Base-by-base conservation (phyloP, 1,140 invertebrate genomes). In the Drosophila ficusphila region DNA sequence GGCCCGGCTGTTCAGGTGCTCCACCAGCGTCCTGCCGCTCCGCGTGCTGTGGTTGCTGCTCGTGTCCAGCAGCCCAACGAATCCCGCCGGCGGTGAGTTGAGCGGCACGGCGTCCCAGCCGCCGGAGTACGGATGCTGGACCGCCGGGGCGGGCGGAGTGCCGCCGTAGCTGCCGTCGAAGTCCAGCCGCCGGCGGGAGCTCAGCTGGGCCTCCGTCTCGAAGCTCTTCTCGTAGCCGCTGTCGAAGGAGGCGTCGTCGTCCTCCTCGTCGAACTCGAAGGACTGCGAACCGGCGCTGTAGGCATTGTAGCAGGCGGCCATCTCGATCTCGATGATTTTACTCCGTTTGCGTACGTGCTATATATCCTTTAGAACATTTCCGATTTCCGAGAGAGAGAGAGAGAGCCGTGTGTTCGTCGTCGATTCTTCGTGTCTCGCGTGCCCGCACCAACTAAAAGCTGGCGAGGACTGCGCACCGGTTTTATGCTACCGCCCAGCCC, bases 221-320 rank as follows among this genome's bases (percentile, higher is more conserved):
- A 93, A 94, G 62, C 93, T 94, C 53, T 93, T 93, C 53, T 95
- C 94, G 70, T 95, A 93, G 33, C 95, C 95, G 0, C 94, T 95
- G 75, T 95, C 95, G 38, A 93, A 94, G 33, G 94, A 95, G 68
- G 94, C 95, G 34, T 95, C 93, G 29, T 90, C 88, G 70, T 94
- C 94, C 19, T 88, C 88, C 75, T 95, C 94, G 73, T 94, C 94
- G 72, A 95, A 95, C 27, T 94, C 94, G 47, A 90, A 91, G 23
- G 86, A 90, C 33, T 90, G 89, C 56, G 91, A 33, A 11, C 27
- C 67, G 18, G 89, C 79, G 46, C 78, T 91, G 56, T 83, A 90
- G 39, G 60, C 61, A 58, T 86, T 90, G 39, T 90, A 91, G 19
- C 90, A 91, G 51, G 90, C 90, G 7, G 90, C 83, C 91, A 91